Percentiles rank a stretch among this genome's conserved stretches.
Evolutionary conservation across 2,888 invertebrate species (phyloP).

Genomic region (Arge pagana): DNA sequence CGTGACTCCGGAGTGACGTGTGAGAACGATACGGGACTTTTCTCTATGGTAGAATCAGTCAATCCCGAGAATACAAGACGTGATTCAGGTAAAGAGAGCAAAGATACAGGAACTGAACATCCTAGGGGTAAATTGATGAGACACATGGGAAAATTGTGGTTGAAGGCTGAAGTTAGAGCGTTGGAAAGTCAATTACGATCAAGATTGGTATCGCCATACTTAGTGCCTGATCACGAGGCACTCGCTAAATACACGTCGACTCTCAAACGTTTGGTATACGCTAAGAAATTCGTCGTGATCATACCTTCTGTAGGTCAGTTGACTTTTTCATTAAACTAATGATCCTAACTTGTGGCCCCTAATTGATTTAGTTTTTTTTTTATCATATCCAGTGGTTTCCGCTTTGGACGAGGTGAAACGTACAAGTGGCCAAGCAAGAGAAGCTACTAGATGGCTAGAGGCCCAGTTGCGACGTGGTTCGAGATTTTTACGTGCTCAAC

Average conservation of each 20-base stretch:
- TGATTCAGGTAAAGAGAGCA: constrained; percentile 14
- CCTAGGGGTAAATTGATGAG: constrained; percentile 69
- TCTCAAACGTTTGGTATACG: constrained; percentile 81
- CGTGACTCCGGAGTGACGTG: constrained; percentile 71
- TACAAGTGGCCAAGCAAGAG: constrained; percentile 80
- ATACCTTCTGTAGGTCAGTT: constrained; percentile 84
- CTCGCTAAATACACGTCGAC: constrained; percentile 76
- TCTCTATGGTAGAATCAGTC: constrained; percentile 35
- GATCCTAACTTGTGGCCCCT: constrained; percentile 4
- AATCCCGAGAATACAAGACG: constrained; percentile 1
- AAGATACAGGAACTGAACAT: constrained; percentile 38
- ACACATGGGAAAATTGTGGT: constrained; percentile 88
- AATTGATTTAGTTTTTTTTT: background rate
- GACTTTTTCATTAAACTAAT: too few species aligned
- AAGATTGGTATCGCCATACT: constrained; percentile 75
- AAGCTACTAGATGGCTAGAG: constrained; percentile 93
- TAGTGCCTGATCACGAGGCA: constrained; percentile 85
- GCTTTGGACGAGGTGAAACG: constrained; percentile 88
- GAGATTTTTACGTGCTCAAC: constrained; percentile 84
- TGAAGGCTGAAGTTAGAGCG: constrained; percentile 85
- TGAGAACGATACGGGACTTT: constrained; percentile 60
- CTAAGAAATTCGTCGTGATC: constrained; percentile 83
- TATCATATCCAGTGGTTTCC: constrained; percentile 73
- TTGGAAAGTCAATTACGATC: constrained; percentile 74
- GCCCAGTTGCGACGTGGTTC: constrained; percentile 85